A percentile compares a stretch with the other conserved stretches of the same genome.
phyloP scores from a whole-genome alignment of 1,140 invertebrate genomes.

The Acromyrmex echinatior region DNA sequence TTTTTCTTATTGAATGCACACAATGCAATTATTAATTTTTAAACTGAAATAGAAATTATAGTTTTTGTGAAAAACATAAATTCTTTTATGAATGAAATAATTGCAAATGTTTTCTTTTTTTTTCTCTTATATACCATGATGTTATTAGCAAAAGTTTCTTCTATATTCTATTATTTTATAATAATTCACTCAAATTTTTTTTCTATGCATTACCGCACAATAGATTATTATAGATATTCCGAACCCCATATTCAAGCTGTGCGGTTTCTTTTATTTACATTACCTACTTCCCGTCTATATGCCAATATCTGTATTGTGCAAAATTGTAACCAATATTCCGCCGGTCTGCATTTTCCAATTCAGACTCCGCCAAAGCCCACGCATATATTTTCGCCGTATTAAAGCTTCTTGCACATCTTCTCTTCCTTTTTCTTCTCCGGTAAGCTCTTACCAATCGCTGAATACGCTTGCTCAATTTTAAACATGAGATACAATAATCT shows the following conservation, averaged over 20 bases:
- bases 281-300: neutral
- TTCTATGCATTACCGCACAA: neutral
- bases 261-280: constrained; percentile 7
- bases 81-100: neutral
- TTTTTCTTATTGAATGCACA: neutral
- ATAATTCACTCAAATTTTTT: constrained; percentile 5
- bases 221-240: neutral
- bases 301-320: constrained; percentile 22
- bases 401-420: constrained; percentile 82
- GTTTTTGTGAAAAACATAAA: neutral
- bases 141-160: neutral
- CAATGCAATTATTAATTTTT: neutral
- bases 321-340: constrained; percentile 80
- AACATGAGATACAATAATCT: neutral
- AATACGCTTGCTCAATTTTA: constrained; percentile 84
- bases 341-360: constrained; percentile 75
- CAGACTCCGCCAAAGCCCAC: constrained; percentile 86
- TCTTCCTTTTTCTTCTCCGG: constrained; percentile 87
- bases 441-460: constrained; percentile 90
- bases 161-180: neutral
- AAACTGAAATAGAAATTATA: neutral
- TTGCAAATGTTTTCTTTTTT: neutral
- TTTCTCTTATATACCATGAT: neutral
- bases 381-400: constrained; percentile 89
- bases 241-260: neutral